These are phyloP conservation scores for Myathropa florea DNA, from an alignment of 2,888 invertebrate species.

Conservation along the genomic window DNA sequence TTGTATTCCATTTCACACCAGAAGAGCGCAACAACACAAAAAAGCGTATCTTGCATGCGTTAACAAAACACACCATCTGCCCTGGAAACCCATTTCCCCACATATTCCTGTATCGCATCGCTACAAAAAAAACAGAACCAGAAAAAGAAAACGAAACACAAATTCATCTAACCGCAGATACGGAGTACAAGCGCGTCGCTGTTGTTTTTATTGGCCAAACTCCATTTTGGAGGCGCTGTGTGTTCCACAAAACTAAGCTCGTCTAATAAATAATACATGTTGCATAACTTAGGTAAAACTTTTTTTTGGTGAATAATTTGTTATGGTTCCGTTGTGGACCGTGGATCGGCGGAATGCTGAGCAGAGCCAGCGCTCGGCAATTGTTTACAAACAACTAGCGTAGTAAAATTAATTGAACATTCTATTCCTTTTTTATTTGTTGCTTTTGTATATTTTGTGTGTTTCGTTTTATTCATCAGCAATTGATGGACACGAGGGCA, in stretches of 20 bases:
- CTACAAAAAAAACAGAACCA: conserved; percentile 13
- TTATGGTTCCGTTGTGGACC: conserved; percentile 1
- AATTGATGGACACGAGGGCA: conserved; percentile 13
- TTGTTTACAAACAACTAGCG: conserved; percentile 50
- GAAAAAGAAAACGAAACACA: background rate
- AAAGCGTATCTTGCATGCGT: conserved; percentile 18
- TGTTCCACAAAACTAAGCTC: conserved; percentile 23
- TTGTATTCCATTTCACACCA: conserved; percentile 13
- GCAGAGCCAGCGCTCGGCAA: conserved; percentile 8
- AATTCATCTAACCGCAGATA: background rate
- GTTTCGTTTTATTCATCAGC: conserved; percentile 7
- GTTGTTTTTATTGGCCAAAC: background rate
- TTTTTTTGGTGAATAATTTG: conserved; percentile 21
- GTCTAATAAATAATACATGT: conserved; percentile 61
- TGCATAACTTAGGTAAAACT: conserved; percentile 52
- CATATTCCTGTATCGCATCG: conserved; percentile 21
- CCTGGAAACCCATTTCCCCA: conserved; percentile 65
- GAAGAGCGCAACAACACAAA: background rate
- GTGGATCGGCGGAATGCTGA: conserved; percentile 3
- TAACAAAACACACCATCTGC: conserved; percentile 49
- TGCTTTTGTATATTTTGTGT: background rate
- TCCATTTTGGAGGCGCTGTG: conserved; percentile 9
- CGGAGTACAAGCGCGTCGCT: background rate
- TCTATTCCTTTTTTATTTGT: background rate
- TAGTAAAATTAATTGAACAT: conserved; percentile 47